phyloP scores from a whole-genome alignment of 2,797 vertebrate genomes.

The Rhinella marina region DNA sequence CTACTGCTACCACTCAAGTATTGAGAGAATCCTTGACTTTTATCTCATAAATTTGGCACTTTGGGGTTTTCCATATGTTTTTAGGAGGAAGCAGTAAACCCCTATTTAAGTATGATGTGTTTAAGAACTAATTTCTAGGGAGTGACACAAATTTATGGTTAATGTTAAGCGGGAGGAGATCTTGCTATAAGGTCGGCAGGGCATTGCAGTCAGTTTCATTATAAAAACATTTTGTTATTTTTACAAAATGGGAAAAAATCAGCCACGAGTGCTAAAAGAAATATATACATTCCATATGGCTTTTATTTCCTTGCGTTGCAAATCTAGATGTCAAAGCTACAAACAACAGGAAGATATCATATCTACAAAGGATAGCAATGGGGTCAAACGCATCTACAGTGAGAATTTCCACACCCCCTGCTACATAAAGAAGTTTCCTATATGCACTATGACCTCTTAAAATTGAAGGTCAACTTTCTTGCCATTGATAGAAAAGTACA shows the following conservation, averaged over 20 bases:
- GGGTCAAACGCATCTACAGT: neutral
- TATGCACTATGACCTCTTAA: too few species aligned
- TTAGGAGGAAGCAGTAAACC: conserved; percentile 28
- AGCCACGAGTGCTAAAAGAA: conserved; percentile 21
- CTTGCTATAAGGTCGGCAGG: neutral
- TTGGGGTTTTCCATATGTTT: conserved; percentile 15
- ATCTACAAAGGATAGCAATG: neutral
- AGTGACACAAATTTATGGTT: neutral
- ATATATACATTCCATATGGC: conserved; percentile 33
- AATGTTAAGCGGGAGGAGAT: neutral
- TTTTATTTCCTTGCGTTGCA: conserved; percentile 17
- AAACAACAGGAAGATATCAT: conserved; percentile 30
- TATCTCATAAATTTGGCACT: conserved; percentile 34
- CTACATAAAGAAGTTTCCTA: neutral
- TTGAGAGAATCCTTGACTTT: conserved; percentile 28
- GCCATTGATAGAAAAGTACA: too few species aligned
- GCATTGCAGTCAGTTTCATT: neutral
- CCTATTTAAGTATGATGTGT: conserved; percentile 18
- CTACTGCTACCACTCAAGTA: conserved; percentile 12
- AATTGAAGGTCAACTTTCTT: too few species aligned
- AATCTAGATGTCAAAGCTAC: neutral
- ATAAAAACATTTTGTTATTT: conserved; percentile 6
- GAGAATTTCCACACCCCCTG: neutral
- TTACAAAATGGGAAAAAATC: neutral
- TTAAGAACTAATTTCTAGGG: conserved; percentile 26